Conservation (phyloP, 2,888 invertebrate species). For the Meandrusa payeni region DNA sequence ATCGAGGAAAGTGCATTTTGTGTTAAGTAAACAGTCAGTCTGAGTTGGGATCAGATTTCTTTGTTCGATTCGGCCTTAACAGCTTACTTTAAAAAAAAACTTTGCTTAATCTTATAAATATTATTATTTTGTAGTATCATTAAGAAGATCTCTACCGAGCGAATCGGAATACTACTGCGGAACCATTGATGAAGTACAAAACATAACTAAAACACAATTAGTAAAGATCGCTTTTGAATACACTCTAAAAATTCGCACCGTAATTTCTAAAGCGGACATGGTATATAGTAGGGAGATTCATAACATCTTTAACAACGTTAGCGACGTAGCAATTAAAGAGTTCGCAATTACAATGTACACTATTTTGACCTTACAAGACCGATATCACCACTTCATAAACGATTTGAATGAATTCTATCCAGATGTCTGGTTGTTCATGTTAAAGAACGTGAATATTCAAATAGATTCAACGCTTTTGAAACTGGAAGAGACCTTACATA, state of each 20-base stretch:
- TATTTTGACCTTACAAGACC: slow-evolving; percentile 42
- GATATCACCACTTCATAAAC: slow-evolving; percentile 37
- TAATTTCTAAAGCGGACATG: slow-evolving; percentile 23
- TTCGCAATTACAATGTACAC: slow-evolving; percentile 46
- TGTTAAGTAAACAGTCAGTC: too few species aligned
- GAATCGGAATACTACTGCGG: slow-evolving; percentile 33
- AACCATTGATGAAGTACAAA: slow-evolving; percentile 33
- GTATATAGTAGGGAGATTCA: slow-evolving; percentile 28
- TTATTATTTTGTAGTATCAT: slow-evolving; percentile 25
- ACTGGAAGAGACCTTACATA: background rate
- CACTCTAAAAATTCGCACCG: slow-evolving; percentile 4
- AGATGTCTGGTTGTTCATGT: slow-evolving; percentile 14
- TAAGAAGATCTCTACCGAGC: slow-evolving; percentile 19
- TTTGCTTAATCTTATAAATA: too few species aligned
- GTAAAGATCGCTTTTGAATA: slow-evolving; percentile 23
- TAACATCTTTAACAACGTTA: slow-evolving; percentile 33
- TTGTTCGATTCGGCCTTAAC: too few species aligned
- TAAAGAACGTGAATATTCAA: slow-evolving; percentile 23
- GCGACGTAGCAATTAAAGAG: slow-evolving; percentile 36
- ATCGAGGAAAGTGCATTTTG: too few species aligned
- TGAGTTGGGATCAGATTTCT: too few species aligned
- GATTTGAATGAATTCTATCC: slow-evolving; percentile 25
- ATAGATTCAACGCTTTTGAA: slow-evolving; percentile 28
- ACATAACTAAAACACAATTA: slow-evolving; percentile 30
- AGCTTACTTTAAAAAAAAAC: too few species aligned